phyloP scores from a whole-genome alignment of 2,888 invertebrate genomes.

The Tenthredo distinguenda region DNA sequence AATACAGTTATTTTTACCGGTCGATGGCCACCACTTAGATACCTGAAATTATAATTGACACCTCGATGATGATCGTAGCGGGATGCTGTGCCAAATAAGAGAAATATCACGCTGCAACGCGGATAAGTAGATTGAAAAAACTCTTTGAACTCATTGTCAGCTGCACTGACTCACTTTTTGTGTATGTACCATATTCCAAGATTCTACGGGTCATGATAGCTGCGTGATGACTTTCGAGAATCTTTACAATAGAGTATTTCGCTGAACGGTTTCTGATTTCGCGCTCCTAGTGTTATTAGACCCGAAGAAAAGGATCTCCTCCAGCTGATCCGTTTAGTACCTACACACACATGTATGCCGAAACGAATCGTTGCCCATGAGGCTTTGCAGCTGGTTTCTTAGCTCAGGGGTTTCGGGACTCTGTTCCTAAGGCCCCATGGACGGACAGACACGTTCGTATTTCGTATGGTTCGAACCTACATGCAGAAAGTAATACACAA shows the following conservation, averaged over 20 bases:
- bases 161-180: background rate
- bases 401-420: background rate
- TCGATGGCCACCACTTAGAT: background rate
- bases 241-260: background rate
- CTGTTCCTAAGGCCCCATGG: background rate
- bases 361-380: background rate
- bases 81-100: slow-evolving; percentile 22
- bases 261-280: background rate
- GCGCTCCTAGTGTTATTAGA: background rate
- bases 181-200: background rate
- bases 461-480: background rate
- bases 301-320: background rate
- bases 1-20: slow-evolving; percentile 39
- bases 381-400: slow-evolving; percentile 9
- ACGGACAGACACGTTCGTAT: background rate
- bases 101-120: background rate
- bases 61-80: slow-evolving; percentile 33
- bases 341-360: background rate
- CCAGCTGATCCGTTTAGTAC: background rate
- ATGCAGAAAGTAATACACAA: slow-evolving; percentile 17
- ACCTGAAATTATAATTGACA: slow-evolving; percentile 37
- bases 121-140: background rate
- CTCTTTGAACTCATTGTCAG: background rate
- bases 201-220: background rate
- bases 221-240: background rate